phyloP scores from a whole-genome alignment of 1,140 invertebrate genomes.

The Leptinotarsa undecemlineata region DNA sequence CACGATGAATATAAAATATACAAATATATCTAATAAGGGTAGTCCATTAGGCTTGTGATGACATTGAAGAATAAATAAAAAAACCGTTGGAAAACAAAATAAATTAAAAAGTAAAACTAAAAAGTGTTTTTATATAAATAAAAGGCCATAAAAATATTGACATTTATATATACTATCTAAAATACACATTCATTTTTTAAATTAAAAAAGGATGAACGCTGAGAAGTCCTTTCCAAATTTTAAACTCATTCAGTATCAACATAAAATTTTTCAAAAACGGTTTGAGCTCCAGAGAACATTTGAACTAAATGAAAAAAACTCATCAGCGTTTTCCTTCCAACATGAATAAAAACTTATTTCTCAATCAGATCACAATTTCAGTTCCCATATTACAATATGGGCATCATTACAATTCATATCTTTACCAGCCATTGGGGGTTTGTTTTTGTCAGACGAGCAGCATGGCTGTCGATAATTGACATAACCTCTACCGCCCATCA shows the following conservation, averaged over 20 bases:
- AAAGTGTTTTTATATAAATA: constrained; percentile 19
- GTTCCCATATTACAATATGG: constrained; percentile 87
- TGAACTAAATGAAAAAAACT: too few species aligned
- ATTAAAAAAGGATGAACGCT: constrained; percentile 7
- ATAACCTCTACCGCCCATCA: constrained; percentile 87
- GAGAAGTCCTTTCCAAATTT: neutral
- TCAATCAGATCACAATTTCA: constrained; percentile 72
- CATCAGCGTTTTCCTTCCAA: constrained; percentile 4
- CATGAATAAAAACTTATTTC: constrained; percentile 20
- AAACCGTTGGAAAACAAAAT: constrained; percentile 24
- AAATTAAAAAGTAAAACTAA: constrained; percentile 28
- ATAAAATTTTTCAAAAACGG: too few species aligned
- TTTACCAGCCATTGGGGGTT: constrained; percentile 52
- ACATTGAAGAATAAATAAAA: constrained; percentile 33
- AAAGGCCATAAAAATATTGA: constrained; percentile 30
- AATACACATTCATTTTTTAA: constrained; percentile 25
- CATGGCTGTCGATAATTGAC: constrained; percentile 78
- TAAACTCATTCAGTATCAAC: too few species aligned
- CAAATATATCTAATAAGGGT: constrained; percentile 24
- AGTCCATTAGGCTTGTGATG: constrained; percentile 20
- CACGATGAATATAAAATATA: constrained; percentile 34
- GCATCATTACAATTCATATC: constrained; percentile 77
- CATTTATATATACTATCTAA: constrained; percentile 32
- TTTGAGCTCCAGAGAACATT: too few species aligned
- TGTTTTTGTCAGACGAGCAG: constrained; percentile 59